Evolutionary conservation across 2,888 invertebrate genomes (phyloP), one percentile per base, ranked within the genome.

Genomic region (Brachylomia viminalis): DNA sequence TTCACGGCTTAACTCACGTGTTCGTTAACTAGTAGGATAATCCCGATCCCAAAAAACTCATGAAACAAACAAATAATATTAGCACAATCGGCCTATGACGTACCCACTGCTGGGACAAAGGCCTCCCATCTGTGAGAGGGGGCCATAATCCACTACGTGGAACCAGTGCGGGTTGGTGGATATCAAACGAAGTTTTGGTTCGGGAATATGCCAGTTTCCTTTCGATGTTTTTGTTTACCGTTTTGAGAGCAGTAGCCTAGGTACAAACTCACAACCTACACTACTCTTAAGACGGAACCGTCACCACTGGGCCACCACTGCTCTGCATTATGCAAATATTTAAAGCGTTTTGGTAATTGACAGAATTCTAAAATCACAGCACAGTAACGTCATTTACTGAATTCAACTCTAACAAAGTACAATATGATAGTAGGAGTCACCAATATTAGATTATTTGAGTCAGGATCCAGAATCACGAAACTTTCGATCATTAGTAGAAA

Each of bases 401-500:
- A 30, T 17, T n/a, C 8, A n/a, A 59, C 74, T 45, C 13, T 20
- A 5, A 47, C n/a, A 11, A 30, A 59, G 23, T 23, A 23, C 30
- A 61, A 59, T 67, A 30, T 38, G 20, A 33, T 33, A 42, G 3
- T 54, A 52, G 58, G 4, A 64, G 27, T n/a, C 13, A 66, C 47
- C 11, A 30, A 66, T 58, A 68, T 74, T 80, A 79, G 30, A 75
- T 68, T 68, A 68, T 75, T n/a, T 2, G 45, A 68, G 52, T 49
- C n/a, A 56, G 20, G 15, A n/a, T n/a, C n/a, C n/a, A n/a, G n/a
- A n/a, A n/a, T 74, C n/a, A 17, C 8, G 54, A 79, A 80, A 79
- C 73, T 80, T 79, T 38, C 10, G 58, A 74, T 80, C 79, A 62
- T 79, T 74, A 79, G 79, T 64, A 20, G 42, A 70, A 80, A 70